Percentiles rank a stretch among this genome's conserved stretches.
These are phyloP conservation scores for Seriola rivoliana DNA, from an alignment of 2,113 vertebrate genomes.

Conservation along the genomic window DNA sequence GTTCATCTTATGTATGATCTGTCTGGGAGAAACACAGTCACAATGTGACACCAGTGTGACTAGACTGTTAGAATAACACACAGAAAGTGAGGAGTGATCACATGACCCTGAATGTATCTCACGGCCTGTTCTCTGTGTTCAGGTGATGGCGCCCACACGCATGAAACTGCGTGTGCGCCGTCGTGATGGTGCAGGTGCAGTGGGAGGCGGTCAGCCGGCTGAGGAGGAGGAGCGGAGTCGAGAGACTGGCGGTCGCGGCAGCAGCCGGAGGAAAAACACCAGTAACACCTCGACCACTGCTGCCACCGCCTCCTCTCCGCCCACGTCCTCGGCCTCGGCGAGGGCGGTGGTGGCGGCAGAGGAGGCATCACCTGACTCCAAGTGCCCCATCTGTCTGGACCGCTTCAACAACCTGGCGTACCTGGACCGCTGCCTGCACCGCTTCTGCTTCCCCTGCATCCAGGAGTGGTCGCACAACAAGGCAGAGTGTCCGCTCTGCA, in stretches of 20 bases:
- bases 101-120: neutral
- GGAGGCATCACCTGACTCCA: conserved; percentile 92
- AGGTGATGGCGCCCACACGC: conserved; percentile 87
- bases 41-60: too few relatives aligned
- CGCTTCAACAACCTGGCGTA: conserved; percentile 91
- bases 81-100: neutral
- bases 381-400: conserved; percentile 95
- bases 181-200: neutral
- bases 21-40: too few relatives aligned
- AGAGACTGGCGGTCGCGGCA: conserved; percentile 6
- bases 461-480: conserved; percentile 96
- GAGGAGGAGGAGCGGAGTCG: conserved; percentile 25
- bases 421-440: conserved; percentile 91
- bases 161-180: conserved; percentile 86
- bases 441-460: conserved; percentile 94
- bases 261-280: conserved; percentile 50
- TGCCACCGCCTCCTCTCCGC: neutral
- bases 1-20: too few relatives aligned
- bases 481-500: conserved; percentile 94
- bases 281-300: neutral
- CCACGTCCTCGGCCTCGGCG: conserved; percentile 7
- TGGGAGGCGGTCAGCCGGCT: neutral
- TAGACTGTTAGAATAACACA: neutral
- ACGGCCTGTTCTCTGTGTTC: neutral
- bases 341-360: conserved; percentile 59